These are phyloP conservation scores for Macropis europaea DNA, from an alignment of 2,888 invertebrate species.

Conservation along the genomic window DNA sequence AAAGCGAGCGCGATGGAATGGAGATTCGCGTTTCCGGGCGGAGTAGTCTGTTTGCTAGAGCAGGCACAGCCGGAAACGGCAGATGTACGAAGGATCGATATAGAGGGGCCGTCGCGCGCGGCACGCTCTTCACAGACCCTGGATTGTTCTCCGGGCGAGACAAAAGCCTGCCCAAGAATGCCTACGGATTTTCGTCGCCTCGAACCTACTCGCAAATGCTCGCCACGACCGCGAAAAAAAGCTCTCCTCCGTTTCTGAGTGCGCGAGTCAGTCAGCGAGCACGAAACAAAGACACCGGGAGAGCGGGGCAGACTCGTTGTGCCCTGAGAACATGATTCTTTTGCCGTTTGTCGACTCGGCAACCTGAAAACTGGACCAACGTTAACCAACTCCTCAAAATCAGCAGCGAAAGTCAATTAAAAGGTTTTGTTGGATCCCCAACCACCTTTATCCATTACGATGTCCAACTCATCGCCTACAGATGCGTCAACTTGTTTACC, in stretches of 20 bases:
- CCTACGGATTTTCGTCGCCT: background rate
- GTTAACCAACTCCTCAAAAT: too few relatives aligned
- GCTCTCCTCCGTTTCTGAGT: background rate
- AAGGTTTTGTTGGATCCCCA: too few relatives aligned
- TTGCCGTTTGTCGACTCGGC: too few relatives aligned
- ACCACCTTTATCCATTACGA: too few relatives aligned
- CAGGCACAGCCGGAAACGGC: slow-evolving; percentile 49
- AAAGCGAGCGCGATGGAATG: slow-evolving; percentile 10
- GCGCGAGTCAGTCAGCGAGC: too few relatives aligned
- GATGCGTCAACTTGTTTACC: too few relatives aligned
- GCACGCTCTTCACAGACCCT: slow-evolving; percentile 29
- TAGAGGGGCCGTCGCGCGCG: slow-evolving; percentile 3
- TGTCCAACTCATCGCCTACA: too few relatives aligned
- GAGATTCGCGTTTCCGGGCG: slow-evolving; percentile 11
- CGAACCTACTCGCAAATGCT: background rate
- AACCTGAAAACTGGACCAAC: too few relatives aligned
- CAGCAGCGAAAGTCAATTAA: too few relatives aligned
- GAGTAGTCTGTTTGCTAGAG: background rate
- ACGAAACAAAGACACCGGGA: too few relatives aligned
- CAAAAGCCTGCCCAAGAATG: slow-evolving; percentile 48
- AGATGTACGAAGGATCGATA: slow-evolving; percentile 62
- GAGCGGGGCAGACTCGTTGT: too few relatives aligned
- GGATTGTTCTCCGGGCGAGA: slow-evolving; percentile 55
- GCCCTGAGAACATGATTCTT: too few relatives aligned
- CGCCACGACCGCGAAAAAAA: background rate